Percentiles rank a stretch among this genome's conserved stretches.
phyloP scores from a whole-genome alignment of 2,797 vertebrate genomes.

The Falco columbarius region DNA sequence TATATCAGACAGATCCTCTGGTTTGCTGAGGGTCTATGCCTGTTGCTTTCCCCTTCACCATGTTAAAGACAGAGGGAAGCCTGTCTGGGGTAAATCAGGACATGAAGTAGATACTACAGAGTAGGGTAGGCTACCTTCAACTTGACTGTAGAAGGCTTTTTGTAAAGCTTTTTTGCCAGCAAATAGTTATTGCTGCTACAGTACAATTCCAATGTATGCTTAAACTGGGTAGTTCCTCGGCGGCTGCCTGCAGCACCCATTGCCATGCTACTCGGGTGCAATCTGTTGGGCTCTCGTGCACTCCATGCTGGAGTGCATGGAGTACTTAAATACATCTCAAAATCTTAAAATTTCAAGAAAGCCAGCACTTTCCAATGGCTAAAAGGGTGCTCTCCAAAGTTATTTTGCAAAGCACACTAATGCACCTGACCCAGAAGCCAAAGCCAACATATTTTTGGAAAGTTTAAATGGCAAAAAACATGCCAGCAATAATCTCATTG shows the following conservation, averaged over 20 bases:
- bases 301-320: neutral
- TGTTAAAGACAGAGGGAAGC: neutral
- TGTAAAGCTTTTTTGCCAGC: neutral
- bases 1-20: neutral
- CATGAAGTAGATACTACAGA: neutral
- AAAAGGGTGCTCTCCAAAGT: neutral
- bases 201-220: neutral
- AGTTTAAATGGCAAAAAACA: neutral
- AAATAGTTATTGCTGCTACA: neutral
- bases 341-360: neutral
- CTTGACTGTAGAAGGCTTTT: neutral
- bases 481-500: neutral
- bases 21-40: neutral
- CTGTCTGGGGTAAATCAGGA: neutral
- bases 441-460: neutral
- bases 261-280: accelerated
- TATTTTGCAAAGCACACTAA: neutral
- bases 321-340: neutral
- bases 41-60: neutral
- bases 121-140: neutral
- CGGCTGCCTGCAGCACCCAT: neutral
- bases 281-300: neutral
- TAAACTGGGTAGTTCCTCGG: neutral
- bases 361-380: neutral
- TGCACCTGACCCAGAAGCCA: neutral